A percentile compares a stretch with the other conserved stretches of the same genome.
phyloP scores from a whole-genome alignment of 1,140 invertebrate genomes.

The Neocloeon triangulifer region DNA sequence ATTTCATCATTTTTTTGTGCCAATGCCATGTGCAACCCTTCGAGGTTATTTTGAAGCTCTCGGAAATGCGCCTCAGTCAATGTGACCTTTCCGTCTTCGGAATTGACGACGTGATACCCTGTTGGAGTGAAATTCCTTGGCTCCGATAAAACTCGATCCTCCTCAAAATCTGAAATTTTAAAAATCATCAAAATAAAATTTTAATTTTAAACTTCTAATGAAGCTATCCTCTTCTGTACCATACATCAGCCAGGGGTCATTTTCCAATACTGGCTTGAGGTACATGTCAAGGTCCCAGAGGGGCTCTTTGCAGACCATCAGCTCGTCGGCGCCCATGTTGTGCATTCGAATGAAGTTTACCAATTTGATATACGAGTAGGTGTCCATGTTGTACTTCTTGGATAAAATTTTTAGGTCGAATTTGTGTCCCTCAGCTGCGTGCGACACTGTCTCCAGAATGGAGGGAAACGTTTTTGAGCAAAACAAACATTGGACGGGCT shows the following conservation, averaged over 20 bases:
- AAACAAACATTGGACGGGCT: constrained; percentile 25
- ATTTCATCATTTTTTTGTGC: too few relatives aligned
- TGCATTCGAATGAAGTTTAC: constrained; percentile 62
- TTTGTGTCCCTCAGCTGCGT: constrained; percentile 29
- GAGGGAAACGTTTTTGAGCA: constrained; percentile 20
- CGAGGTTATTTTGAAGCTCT: constrained; percentile 33
- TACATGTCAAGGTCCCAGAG: constrained; percentile 47
- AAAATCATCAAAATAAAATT: constrained; percentile 9
- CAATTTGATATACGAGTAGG: constrained; percentile 67
- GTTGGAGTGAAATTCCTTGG: constrained; percentile 7
- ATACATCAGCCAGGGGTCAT: constrained; percentile 67
- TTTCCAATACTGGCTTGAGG: constrained; percentile 46
- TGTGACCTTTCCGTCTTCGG: constrained; percentile 32
- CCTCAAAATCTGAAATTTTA: constrained; percentile 23
- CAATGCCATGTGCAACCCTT: too few relatives aligned
- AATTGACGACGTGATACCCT: constrained; percentile 18
- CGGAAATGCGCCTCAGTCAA: constrained; percentile 33
- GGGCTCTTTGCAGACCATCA: constrained; percentile 24
- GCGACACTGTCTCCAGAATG: constrained; percentile 20
- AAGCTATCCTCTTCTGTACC: constrained; percentile 24
- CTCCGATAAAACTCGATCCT: constrained; percentile 17
- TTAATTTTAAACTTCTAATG: constrained; percentile 10
- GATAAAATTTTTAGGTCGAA: constrained; percentile 47
- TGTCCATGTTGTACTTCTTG: constrained; percentile 48
- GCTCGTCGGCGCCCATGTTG: constrained; percentile 26